Evolutionary conservation across 2,113 vertebrate species (phyloP).

Genomic region (Butorides virescens): DNA sequence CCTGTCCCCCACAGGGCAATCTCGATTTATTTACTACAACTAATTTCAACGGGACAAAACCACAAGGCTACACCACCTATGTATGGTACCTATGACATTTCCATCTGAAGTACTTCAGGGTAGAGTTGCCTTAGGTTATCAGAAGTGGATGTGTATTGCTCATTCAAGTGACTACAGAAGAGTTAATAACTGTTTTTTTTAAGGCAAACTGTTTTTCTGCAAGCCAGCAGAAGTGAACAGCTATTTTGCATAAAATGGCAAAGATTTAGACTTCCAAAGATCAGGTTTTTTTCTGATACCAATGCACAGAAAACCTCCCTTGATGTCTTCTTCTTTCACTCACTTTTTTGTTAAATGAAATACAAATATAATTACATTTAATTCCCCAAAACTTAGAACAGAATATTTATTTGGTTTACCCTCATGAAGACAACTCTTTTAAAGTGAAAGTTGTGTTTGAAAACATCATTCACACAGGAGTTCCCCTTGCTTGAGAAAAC

Average conservation of each 20-base stretch:
- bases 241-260: constrained; percentile 39
- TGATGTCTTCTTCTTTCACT: neutral
- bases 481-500: neutral
- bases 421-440: neutral
- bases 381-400: neutral
- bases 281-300: neutral
- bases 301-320: neutral
- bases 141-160: neutral
- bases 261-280: constrained; percentile 4
- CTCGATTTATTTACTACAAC: neutral
- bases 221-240: neutral
- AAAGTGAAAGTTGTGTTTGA: neutral
- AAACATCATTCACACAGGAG: neutral
- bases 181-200: neutral
- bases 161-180: neutral
- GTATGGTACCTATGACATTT: neutral
- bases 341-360: neutral
- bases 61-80: neutral
- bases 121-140: neutral
- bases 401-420: neutral
- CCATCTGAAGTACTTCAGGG: neutral
- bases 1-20: neutral
- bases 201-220: neutral
- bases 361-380: neutral
- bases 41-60: neutral